phyloP scores from a whole-genome alignment of 2,888 invertebrate genomes.

The Drepana falcataria region DNA sequence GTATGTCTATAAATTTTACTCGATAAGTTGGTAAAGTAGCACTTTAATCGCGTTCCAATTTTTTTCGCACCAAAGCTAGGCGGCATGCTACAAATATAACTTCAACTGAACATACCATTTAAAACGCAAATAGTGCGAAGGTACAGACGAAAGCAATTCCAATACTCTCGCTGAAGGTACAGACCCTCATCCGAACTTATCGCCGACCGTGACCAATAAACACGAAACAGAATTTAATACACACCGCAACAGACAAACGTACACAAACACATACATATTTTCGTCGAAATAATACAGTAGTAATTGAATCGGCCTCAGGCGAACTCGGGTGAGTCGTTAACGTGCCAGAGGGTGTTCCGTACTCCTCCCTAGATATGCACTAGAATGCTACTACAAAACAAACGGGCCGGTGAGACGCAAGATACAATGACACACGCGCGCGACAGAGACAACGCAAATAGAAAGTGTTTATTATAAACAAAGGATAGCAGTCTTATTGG shows the following conservation, averaged over 20 bases:
- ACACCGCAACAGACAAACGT: constrained; percentile 56
- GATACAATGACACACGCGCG: constrained; percentile 14
- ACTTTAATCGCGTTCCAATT: no score
- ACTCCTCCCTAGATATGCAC: constrained; percentile 64
- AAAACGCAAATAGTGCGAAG: background rate
- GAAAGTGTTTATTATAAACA: constrained; percentile 78
- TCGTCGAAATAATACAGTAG: constrained; percentile 76
- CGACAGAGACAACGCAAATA: constrained; percentile 39
- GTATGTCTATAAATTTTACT: no score
- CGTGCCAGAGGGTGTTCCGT: constrained; percentile 69
- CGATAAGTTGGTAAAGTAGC: no score
- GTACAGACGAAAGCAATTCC: constrained; percentile 29
- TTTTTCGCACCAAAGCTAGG: no score
- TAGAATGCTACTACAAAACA: constrained; percentile 67
- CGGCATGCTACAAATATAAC: background rate
- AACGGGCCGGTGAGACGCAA: constrained; percentile 42
- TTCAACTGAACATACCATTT: background rate
- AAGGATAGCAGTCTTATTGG: constrained; percentile 75
- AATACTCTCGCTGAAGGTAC: constrained; percentile 22
- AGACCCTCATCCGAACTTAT: constrained; percentile 55
- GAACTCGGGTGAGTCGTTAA: constrained; percentile 71
- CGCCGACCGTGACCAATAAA: constrained; percentile 67
- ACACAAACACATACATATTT: constrained; percentile 75
- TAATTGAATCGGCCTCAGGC: constrained; percentile 78
- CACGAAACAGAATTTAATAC: constrained; percentile 70